Percentiles rank a stretch among this genome's conserved stretches.
Evolutionary conservation across 2,113 vertebrate genomes (phyloP).

Genomic region (Bambusicola thoracicus): DNA sequence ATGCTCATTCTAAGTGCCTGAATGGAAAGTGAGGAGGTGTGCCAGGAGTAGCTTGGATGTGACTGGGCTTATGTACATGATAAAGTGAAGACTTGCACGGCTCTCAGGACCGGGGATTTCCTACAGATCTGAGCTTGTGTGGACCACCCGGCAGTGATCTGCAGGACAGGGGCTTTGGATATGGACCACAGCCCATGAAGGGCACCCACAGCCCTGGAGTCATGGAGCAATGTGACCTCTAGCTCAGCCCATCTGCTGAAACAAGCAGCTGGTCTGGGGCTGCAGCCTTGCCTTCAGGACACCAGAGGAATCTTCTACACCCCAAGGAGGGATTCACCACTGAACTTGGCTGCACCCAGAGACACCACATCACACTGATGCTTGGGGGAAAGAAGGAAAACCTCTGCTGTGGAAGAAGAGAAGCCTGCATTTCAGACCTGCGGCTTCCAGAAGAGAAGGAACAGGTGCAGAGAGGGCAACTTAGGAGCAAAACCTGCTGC

Average conservation of each 20-base stretch:
- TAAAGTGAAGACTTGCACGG: neutral
- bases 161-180: neutral
- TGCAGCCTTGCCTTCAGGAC: neutral
- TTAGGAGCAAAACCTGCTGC: neutral
- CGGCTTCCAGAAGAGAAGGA: neutral
- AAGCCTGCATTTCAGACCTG: neutral
- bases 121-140: neutral
- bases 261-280: fast-evolving
- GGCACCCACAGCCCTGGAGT: neutral
- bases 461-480: neutral
- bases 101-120: neutral
- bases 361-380: neutral
- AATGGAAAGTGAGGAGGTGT: neutral
- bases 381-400: fast-evolving
- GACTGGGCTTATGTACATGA: fast-evolving
- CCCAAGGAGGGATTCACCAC: neutral
- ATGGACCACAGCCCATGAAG: neutral
- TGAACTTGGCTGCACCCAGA: neutral
- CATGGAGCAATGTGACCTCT: neutral
- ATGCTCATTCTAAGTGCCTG: neutral
- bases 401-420: neutral
- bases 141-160: neutral
- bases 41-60: neutral
- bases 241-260: neutral
- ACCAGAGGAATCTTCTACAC: neutral